Evolutionary conservation across 2,113 vertebrate genomes (phyloP).

Genomic region (Pardalotus punctatus): DNA sequence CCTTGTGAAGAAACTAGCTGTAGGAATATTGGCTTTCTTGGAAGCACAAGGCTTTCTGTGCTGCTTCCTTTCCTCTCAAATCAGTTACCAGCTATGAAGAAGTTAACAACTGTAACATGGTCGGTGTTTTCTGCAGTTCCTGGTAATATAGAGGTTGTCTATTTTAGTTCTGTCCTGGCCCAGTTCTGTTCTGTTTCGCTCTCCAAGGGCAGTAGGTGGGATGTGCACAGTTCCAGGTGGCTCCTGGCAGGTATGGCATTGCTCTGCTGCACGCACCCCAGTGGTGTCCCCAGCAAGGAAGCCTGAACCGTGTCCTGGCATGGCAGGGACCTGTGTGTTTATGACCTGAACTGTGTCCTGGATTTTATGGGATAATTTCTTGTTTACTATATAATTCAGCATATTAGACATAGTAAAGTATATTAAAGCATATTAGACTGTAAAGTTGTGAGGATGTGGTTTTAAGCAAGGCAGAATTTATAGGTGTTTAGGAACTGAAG

Average conservation of each 20-base stretch:
- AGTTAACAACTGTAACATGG: not conserved
- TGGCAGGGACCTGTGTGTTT: not conserved
- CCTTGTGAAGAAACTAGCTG: not conserved
- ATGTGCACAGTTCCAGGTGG: not conserved
- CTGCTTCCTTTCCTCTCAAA: not conserved
- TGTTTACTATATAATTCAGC: not conserved
- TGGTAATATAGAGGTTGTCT: not conserved
- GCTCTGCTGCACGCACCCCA: not conserved
- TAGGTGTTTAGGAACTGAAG: not conserved
- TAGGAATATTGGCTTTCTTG: not conserved
- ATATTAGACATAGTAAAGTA: not conserved
- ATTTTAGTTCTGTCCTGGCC: not conserved
- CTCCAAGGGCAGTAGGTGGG: not conserved
- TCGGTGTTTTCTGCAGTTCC: not conserved
- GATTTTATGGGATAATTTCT: not conserved
- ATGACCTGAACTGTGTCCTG: not conserved
- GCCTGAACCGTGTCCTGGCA: not conserved
- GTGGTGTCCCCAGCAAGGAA: not conserved
- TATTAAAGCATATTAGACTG: not conserved
- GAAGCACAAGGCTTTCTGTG: not conserved
- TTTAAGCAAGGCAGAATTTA: not conserved
- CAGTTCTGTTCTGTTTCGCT: not conserved
- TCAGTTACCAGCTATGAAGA: not conserved
- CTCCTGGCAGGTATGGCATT: not conserved
- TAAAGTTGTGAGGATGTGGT: not conserved